Evolutionary conservation across 2,797 vertebrate species (phyloP).

Genomic region (Sarcoramphus papa): DNA sequence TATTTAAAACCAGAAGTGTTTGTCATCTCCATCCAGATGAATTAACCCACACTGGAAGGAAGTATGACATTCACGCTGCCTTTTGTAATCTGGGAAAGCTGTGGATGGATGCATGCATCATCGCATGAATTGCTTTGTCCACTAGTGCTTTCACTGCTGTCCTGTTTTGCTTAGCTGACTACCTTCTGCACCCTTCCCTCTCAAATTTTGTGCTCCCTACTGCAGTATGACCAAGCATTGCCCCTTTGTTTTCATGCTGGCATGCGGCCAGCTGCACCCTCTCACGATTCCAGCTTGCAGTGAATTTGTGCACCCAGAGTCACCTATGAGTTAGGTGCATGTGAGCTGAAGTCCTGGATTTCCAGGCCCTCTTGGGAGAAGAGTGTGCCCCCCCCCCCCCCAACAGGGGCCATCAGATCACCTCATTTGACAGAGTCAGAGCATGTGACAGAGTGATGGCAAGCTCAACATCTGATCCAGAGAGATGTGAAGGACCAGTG

Average conservation of each 20-base stretch:
- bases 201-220: background rate
- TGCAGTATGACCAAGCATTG: background rate
- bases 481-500: background rate
- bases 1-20: constrained; percentile 39
- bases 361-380: background rate
- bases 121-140: background rate
- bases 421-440: background rate
- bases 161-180: background rate
- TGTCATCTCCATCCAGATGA: background rate
- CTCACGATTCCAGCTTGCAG: background rate
- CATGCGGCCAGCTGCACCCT: background rate
- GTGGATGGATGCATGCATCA: background rate
- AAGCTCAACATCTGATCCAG: background rate
- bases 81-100: background rate
- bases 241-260: background rate
- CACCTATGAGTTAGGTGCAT: background rate
- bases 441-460: background rate
- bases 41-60: constrained; percentile 1
- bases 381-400: background rate
- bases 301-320: background rate
- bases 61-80: background rate
- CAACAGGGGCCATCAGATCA: background rate
- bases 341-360: background rate
- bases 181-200: background rate
- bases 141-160: background rate